Base-by-base conservation (phyloP, 2,113 vertebrate genomes). In the Spea multiplicata region DNA sequence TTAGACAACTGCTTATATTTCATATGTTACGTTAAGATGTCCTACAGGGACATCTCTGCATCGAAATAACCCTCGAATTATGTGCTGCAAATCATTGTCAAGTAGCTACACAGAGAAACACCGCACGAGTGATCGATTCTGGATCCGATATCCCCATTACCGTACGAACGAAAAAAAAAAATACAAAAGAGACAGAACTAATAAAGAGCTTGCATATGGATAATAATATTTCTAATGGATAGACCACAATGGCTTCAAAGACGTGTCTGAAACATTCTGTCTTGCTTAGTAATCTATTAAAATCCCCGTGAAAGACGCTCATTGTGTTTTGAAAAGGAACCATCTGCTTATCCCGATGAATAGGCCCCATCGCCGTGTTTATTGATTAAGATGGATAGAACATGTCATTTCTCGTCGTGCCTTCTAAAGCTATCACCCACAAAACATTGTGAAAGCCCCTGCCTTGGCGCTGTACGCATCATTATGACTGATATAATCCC, bases 401-500 rank as follows among this genome's bases (percentile, higher is more conserved):
- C 7, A 49, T 79, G 70, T 66, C 77, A 79, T 4, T 59, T n/a
- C n/a, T 67, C 59, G 62, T 67, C 50, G 66, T 79, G 61, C 44
- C 8, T 67, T 59, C 62, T 52, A 59, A 66, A 66, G 48, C 46
- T 48, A 45, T 73, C 70, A 73, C 59, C 70, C 44, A 67, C 62
- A 46, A n/a, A 44, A 72, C 71, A 73, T 79, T 79, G 72, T 66
- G 50, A 73, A 73, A 49, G 59, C 48, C 9, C 62, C 70, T 79
- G 61, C 62, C 71, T 71, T 73, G 55, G 66, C 49, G 66, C 65
- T 73, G 66, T 9, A 66, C 67, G 50, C 12, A 48, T 79, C 62
- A 73, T 79, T 73, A 73, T 73, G 71, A 79, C 30, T 66, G 69
- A 79, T 73, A 30, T 30, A 66, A 79, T 79, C 30, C 77, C n/a